A percentile compares a stretch with the other conserved stretches of the same genome.
phyloP scores from a whole-genome alignment of 2,113 vertebrate genomes.

The Chauna torquata region DNA sequence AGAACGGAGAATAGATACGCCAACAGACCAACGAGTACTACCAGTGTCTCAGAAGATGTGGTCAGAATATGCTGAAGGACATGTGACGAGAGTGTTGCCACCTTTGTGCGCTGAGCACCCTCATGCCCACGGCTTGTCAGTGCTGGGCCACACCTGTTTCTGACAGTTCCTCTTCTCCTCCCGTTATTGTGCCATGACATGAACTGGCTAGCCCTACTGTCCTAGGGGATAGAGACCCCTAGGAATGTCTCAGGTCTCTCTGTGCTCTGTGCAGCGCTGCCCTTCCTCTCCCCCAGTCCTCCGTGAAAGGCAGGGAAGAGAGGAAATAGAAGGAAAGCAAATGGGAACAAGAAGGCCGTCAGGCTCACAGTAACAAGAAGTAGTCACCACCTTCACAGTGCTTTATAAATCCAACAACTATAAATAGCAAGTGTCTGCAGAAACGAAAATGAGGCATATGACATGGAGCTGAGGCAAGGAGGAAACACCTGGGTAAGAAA shows the following conservation, averaged over 20 bases:
- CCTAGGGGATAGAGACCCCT: not conserved
- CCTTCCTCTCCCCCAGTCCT: not conserved
- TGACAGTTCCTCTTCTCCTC: not conserved
- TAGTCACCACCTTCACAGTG: not conserved
- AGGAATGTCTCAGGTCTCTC: not conserved
- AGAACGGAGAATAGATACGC: not conserved
- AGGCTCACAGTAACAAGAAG: not conserved
- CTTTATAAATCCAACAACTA: not conserved
- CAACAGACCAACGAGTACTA: not conserved
- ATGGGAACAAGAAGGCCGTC: not conserved
- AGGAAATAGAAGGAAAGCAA: not conserved
- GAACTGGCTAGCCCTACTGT: not conserved
- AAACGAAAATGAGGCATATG: not conserved
- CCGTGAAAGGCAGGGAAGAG: not conserved
- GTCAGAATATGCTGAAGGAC: not conserved
- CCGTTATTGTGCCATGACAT: rapidly evolving
- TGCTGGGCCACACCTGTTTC: not conserved
- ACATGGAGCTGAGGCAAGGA: not conserved
- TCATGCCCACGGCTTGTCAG: not conserved
- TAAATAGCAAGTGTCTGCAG: not conserved
- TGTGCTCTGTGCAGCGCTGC: not conserved
- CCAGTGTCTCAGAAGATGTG: rapidly evolving
- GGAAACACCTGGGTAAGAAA: not conserved
- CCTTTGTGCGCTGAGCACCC: not conserved
- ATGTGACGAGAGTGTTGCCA: not conserved